Percentiles rank a stretch among this genome's conserved stretches.
These are phyloP conservation scores for Zaprionus camerounensis DNA, from an alignment of 1,140 invertebrate species.

Conservation along the genomic window DNA sequence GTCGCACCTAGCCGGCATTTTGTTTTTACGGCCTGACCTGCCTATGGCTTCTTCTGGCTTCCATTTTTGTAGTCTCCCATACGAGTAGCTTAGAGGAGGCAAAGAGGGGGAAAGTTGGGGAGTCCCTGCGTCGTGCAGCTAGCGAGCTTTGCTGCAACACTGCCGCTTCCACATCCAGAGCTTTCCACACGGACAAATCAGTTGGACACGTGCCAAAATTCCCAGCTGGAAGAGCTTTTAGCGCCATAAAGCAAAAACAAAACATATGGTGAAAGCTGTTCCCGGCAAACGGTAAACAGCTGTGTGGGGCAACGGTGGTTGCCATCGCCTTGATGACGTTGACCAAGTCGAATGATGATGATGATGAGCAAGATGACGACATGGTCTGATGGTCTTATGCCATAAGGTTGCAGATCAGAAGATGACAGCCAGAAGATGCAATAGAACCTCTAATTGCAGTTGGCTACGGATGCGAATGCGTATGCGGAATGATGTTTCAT, in stretches of 20 bases:
- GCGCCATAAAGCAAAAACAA: conserved; percentile 53
- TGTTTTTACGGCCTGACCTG: conserved; percentile 21
- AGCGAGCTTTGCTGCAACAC: conserved; percentile 52
- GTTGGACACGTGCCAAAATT: conserved; percentile 64
- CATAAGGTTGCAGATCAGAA: conserved; percentile 26
- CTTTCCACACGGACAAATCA: conserved; percentile 40
- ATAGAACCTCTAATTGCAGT: conserved; percentile 11
- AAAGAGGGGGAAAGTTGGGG: background rate
- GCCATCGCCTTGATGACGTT: background rate
- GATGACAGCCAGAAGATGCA: conserved; percentile 11
- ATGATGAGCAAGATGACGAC: background rate
- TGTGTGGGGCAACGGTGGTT: conserved; percentile 47
- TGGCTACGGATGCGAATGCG: background rate
- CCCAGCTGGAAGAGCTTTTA: conserved; percentile 58
- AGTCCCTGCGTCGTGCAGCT: conserved; percentile 17
- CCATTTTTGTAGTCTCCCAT: background rate
- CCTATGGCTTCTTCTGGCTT: conserved; percentile 27
- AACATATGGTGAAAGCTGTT: conserved; percentile 59
- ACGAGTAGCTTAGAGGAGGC: background rate
- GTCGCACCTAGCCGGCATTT: conserved; percentile 49
- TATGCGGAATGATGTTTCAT: too few species aligned
- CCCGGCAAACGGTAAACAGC: conserved; percentile 50
- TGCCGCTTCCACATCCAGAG: conserved; percentile 40
- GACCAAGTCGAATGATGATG: background rate
- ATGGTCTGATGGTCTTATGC: conserved; percentile 37